These are phyloP conservation scores for Drosophila borborema DNA, from an alignment of 2,888 invertebrate genomes.

Conservation along the genomic window DNA sequence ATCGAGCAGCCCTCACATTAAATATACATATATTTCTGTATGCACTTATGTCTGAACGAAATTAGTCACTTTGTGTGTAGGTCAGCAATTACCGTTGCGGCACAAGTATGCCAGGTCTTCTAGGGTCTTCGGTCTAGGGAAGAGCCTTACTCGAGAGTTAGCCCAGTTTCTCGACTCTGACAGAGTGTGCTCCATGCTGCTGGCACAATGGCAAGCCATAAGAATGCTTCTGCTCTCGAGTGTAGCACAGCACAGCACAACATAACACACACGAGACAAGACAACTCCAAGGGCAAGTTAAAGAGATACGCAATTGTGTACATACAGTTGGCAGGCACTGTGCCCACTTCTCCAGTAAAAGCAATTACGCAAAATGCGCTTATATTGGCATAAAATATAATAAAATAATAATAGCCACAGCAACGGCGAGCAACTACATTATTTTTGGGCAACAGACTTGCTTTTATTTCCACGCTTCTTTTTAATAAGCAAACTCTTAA, in stretches of 20 bases:
- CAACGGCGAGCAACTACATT: background rate
- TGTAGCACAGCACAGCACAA: background rate
- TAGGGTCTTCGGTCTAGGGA: conserved; percentile 1
- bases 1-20: conserved; percentile 13
- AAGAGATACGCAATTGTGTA: conserved; percentile 14
- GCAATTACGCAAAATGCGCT: conserved; percentile 67
- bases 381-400: conserved; percentile 71
- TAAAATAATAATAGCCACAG: conserved; percentile 37
- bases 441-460: background rate
- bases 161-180: background rate
- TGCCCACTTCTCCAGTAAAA: conserved; percentile 34
- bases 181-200: conserved; percentile 5
- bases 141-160: conserved; percentile 5
- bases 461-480: background rate
- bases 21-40: conserved; percentile 7
- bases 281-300: conserved; percentile 25
- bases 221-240: conserved; percentile 15
- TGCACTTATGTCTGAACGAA: conserved; percentile 30
- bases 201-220: conserved; percentile 34
- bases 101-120: conserved; percentile 24
- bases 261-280: background rate
- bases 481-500: conserved; percentile 38
- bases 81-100: conserved; percentile 69
- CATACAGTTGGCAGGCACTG: conserved; percentile 3
- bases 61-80: conserved; percentile 68